Conservation (phyloP, 2,888 invertebrate species). For the Diogma glabrata region DNA sequence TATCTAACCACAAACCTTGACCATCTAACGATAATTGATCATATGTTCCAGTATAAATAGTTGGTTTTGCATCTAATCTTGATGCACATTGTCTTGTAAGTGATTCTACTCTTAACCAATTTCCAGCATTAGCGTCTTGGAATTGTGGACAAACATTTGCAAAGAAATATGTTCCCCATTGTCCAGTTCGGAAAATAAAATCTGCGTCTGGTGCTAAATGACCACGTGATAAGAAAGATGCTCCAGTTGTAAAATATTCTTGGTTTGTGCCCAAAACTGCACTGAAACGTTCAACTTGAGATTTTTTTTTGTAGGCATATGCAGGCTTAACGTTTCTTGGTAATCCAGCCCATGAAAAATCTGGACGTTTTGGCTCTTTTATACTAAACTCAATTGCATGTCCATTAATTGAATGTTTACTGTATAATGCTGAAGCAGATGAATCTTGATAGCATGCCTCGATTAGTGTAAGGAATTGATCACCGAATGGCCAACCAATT, state of each 20-base stretch:
- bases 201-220: slow-evolving; percentile 43
- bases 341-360: slow-evolving; percentile 30
- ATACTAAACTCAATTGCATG: slow-evolving; percentile 28
- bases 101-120: slow-evolving; percentile 40
- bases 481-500: slow-evolving; percentile 24
- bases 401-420: slow-evolving; percentile 32
- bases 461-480: slow-evolving; percentile 23
- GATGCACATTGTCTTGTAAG: slow-evolving; percentile 33
- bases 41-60: slow-evolving; percentile 37
- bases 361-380: slow-evolving; percentile 25
- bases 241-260: slow-evolving; percentile 28
- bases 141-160: slow-evolving; percentile 41
- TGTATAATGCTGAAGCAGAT: slow-evolving; percentile 29
- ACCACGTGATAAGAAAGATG: slow-evolving; percentile 37
- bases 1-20: slow-evolving; percentile 23
- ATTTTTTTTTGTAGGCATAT: slow-evolving; percentile 26
- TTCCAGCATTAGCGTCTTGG: slow-evolving; percentile 39
- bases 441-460: slow-evolving; percentile 29
- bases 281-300: slow-evolving; percentile 30
- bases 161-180: slow-evolving; percentile 40
- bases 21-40: slow-evolving; percentile 35
- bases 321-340: slow-evolving; percentile 21
- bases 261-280: slow-evolving; percentile 27
- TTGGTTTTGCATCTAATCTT: slow-evolving; percentile 28
- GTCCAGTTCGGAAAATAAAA: slow-evolving; percentile 37